These are phyloP conservation scores for Pegea sp. DNA, from an alignment of 23 tunicate genomes.

Conservation along the genomic window DNA sequence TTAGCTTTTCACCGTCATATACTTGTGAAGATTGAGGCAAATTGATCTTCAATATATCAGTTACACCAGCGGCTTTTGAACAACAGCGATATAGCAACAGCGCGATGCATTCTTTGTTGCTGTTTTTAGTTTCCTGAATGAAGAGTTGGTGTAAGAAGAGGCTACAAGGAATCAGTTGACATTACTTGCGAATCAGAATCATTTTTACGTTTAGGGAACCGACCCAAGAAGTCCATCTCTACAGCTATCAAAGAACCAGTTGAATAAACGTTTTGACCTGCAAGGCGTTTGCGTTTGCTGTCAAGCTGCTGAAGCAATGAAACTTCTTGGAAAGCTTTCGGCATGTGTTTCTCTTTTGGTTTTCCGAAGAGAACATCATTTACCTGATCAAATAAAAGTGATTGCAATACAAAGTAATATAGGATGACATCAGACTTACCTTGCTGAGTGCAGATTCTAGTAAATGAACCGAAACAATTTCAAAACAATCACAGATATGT, in stretches of 20 bases:
- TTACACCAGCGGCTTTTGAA: slow-evolving; percentile 54
- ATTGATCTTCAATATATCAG: slow-evolving; percentile 10
- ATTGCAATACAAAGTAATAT: too few relatives aligned
- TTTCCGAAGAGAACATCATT: slow-evolving; percentile 45
- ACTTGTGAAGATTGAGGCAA: slow-evolving; percentile 36
- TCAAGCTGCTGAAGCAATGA: too few relatives aligned
- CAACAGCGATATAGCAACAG: slow-evolving; percentile 57
- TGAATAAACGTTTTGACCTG: too few relatives aligned
- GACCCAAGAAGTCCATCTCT: slow-evolving; percentile 50
- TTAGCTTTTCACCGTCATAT: slow-evolving; percentile 45
- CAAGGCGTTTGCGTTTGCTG: too few relatives aligned
- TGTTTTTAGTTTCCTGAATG: slow-evolving; percentile 21
- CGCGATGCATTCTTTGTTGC: slow-evolving; percentile 59
- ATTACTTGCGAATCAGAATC: too few relatives aligned
- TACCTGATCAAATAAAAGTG: slow-evolving; percentile 15
- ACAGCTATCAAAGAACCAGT: too few relatives aligned
- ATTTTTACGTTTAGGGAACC: slow-evolving; percentile 39
- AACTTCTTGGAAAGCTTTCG: too few relatives aligned
- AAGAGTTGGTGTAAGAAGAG: background rate
- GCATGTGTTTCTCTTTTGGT: slow-evolving; percentile 18
- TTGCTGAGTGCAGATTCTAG: slow-evolving; percentile 43
- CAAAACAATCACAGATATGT: slow-evolving; percentile 27
- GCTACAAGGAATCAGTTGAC: too few relatives aligned
- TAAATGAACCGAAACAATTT: slow-evolving; percentile 35
- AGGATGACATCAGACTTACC: slow-evolving; percentile 6